Percentiles rank a stretch among this genome's conserved stretches.
phyloP scores from a whole-genome alignment of 2,797 vertebrate species.

The Gymnodraco acuticeps region DNA sequence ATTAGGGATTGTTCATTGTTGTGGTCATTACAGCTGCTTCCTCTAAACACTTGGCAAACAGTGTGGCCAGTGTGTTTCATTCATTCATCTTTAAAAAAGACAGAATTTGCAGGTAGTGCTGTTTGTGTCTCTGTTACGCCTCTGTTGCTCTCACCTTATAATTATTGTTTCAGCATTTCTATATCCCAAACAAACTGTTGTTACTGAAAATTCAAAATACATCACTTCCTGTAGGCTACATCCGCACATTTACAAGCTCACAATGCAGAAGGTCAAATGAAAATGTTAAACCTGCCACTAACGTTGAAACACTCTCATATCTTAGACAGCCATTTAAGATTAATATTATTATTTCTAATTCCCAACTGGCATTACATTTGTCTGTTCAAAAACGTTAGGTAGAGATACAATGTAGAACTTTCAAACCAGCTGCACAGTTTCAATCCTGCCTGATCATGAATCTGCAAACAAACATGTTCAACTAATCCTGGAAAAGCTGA shows the following conservation, averaged over 20 bases:
- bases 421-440: neutral
- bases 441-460: neutral
- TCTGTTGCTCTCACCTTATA: too few relatives aligned
- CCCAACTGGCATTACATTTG: neutral
- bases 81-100: conserved; percentile 1
- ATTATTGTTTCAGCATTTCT: neutral
- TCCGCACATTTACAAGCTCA: neutral
- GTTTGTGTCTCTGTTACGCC: neutral
- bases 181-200: neutral
- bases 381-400: too few relatives aligned
- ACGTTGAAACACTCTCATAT: neutral
- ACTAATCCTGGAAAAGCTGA: conserved; percentile 8
- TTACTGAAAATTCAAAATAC: neutral
- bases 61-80: neutral
- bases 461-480: neutral
- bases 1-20: neutral
- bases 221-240: neutral
- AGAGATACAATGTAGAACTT: neutral
- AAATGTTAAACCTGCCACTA: neutral
- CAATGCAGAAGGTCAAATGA: neutral
- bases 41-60: neutral
- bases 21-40: neutral
- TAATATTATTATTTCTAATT: neutral
- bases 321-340: neutral
- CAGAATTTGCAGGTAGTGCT: neutral